phyloP scores from a whole-genome alignment of 2,113 vertebrate species.

The Brienomyrus longianalis region DNA sequence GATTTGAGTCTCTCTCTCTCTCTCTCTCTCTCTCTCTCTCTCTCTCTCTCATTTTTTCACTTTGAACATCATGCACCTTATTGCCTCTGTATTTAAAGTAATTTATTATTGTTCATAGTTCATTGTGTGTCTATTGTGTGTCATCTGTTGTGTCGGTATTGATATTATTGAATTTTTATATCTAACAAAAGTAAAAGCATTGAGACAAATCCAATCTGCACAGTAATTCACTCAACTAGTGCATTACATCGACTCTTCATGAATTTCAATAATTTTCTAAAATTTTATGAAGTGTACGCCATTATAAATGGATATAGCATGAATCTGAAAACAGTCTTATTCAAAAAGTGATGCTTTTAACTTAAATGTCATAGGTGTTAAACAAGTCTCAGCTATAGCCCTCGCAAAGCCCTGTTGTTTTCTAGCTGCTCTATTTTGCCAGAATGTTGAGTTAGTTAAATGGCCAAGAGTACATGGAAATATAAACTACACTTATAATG shows the following conservation, averaged over 20 bases:
- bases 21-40: no score
- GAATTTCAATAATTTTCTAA: background rate
- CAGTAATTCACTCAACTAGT: background rate
- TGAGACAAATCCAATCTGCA: background rate
- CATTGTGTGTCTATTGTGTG: no score
- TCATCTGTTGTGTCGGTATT: no score
- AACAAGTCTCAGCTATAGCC: background rate
- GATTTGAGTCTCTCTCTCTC: no score
- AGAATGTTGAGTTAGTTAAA: background rate
- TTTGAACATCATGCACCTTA: no score
- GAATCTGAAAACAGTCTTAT: background rate
- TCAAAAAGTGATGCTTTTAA: background rate
- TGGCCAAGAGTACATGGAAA: background rate
- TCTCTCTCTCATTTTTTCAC: no score
- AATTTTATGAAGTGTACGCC: background rate
- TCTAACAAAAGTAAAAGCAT: background rate
- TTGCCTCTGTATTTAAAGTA: no score
- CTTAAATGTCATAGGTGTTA: background rate
- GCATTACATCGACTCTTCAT: background rate
- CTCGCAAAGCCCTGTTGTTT: background rate
- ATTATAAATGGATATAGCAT: background rate
- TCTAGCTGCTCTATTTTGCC: background rate
- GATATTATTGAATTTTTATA: background rate
- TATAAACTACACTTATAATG: background rate
- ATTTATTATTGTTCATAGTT: no score